phyloP scores from a whole-genome alignment of 2,888 invertebrate species.

The Chironomus tentans region DNA sequence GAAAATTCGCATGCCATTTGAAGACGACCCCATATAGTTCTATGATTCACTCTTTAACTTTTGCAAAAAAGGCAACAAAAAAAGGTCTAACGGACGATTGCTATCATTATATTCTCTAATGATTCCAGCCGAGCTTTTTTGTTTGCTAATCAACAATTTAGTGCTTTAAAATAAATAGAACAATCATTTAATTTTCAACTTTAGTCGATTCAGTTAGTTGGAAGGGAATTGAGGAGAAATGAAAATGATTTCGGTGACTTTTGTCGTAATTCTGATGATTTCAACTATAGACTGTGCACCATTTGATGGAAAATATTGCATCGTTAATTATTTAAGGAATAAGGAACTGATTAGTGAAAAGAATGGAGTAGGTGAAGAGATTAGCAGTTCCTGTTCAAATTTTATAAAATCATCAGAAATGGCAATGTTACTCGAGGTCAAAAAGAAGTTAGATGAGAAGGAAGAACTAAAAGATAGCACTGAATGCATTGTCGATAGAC shows the following conservation, averaged over 20 bases:
- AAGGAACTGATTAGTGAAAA: neutral
- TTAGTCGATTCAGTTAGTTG: neutral
- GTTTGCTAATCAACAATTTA: neutral
- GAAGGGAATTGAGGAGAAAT: neutral
- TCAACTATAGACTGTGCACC: neutral
- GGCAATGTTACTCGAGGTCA: neutral
- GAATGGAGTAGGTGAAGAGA: neutral
- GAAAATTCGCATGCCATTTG: too few species aligned
- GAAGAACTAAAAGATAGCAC: neutral
- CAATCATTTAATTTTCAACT: neutral
- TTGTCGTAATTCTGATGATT: neutral
- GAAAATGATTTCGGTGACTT: too few species aligned
- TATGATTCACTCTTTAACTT: neutral
- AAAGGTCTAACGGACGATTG: neutral
- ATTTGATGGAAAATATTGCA: neutral
- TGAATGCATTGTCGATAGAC: neutral
- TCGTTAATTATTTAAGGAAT: neutral
- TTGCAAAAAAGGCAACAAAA: neutral
- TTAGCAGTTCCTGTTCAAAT: neutral
- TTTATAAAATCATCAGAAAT: neutral
- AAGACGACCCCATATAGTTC: too few species aligned
- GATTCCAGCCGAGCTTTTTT: neutral
- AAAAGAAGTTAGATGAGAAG: neutral
- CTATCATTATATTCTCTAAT: neutral
- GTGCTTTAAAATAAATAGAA: neutral